phyloP scores from a whole-genome alignment of 2,113 vertebrate genomes.

The Haliaeetus leucogaster region DNA sequence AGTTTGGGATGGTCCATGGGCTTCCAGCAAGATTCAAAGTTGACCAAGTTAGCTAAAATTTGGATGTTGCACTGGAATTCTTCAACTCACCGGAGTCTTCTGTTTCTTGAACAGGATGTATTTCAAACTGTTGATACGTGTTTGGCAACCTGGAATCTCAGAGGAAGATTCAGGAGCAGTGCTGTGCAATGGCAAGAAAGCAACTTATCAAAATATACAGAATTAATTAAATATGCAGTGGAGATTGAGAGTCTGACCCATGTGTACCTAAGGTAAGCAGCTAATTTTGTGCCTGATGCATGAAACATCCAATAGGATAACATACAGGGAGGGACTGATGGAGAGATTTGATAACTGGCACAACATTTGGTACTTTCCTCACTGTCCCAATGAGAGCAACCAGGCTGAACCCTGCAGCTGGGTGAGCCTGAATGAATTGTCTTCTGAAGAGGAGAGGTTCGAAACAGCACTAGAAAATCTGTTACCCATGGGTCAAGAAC shows the following conservation, averaged over 20 bases:
- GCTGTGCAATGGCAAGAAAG: slow-evolving; percentile 19
- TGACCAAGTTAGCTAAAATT: background rate
- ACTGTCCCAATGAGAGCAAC: background rate
- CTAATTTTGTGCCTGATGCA: background rate
- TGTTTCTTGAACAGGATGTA: background rate
- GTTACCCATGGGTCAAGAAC: background rate
- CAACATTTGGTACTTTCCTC: background rate
- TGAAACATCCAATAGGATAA: background rate
- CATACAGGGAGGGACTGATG: background rate
- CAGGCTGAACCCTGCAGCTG: background rate
- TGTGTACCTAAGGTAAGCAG: background rate
- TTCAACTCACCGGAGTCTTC: slow-evolving; percentile 38
- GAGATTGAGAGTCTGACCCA: background rate
- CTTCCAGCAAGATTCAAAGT: background rate
- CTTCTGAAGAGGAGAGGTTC: background rate
- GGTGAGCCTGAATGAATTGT: rapidly evolving
- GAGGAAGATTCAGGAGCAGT: background rate
- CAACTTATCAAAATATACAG: background rate
- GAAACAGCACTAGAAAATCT: background rate
- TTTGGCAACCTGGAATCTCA: background rate
- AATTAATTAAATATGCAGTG: background rate
- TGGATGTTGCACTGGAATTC: background rate
- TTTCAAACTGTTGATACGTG: background rate
- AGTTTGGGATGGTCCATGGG: background rate
- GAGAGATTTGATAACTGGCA: background rate